Evolutionary conservation across 1,140 invertebrate species (phyloP).

Genomic region (Zaprionus gabonicus): DNA sequence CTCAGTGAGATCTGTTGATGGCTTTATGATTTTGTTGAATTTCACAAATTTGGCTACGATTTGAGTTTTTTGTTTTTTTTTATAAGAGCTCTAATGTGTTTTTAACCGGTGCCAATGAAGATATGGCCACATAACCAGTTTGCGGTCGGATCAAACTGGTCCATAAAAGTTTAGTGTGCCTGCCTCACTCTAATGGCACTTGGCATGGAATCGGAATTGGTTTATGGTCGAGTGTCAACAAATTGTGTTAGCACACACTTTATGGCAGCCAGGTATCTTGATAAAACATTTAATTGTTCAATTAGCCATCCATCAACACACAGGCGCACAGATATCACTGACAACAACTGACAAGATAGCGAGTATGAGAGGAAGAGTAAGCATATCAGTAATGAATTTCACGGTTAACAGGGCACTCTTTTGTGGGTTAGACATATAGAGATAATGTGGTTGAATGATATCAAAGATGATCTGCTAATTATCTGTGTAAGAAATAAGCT

Average conservation of each 20-base stretch:
- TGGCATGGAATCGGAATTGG: constrained; percentile 15
- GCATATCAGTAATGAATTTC: neutral
- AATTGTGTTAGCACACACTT: constrained; percentile 30
- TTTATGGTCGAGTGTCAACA: constrained; percentile 29
- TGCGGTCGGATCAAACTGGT: constrained; percentile 11
- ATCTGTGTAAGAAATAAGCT: neutral
- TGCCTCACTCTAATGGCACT: constrained; percentile 18
- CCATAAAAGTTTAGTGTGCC: constrained; percentile 8
- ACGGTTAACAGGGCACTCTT: neutral
- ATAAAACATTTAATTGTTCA: constrained; percentile 43
- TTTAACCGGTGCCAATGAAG: constrained; percentile 53
- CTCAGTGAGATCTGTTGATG: constrained; percentile 33
- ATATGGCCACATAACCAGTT: constrained; percentile 43
- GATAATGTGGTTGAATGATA: neutral
- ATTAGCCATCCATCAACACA: constrained; percentile 16
- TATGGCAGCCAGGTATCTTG: constrained; percentile 2
- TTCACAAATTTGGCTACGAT: constrained; percentile 45
- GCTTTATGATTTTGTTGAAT: constrained; percentile 52
- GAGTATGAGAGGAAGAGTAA: neutral
- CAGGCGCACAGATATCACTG: constrained; percentile 4
- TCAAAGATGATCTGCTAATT: neutral
- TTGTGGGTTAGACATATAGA: neutral
- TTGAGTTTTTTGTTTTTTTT: constrained; percentile 38
- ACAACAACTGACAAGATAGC: neutral
- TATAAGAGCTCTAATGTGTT: constrained; percentile 44